Base-by-base conservation (phyloP, 2,113 vertebrate species). In the Ailuropoda melanoleuca region DNA sequence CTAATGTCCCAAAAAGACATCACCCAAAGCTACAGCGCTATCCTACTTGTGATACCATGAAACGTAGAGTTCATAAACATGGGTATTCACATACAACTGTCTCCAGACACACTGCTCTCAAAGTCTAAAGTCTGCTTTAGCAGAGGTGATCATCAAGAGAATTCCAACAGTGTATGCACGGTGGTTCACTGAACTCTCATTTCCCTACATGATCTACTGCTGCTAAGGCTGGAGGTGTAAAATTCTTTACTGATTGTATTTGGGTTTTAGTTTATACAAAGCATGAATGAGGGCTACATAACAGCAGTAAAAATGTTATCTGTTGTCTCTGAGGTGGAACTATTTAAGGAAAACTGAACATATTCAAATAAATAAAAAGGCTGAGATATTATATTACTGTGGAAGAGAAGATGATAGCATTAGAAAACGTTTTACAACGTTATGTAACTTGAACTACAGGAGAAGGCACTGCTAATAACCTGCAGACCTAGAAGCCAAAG, bases 281-380 rank as follows among this genome's bases (percentile, higher is more conserved):
- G 8, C 34, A 92, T n/a, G 9, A 82, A 43, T 56, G 17, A 96
- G n/a, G 62, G 60, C 55, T 94, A 89, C 29, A 8, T 50, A 95
- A 85, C 3, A 89, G 31, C 12, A 94, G 85, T 34, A 87, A 94
- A 96, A 97, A 64, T 62, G 9, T 46, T 23, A 89, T 55, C 75
- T 11, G 3, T 14, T 70, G 24, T 70, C 15, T 75, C 12, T 56
- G 31, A 93, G 53, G 34, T 48, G 78, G 19, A 91, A 60, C 10
- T 78, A 2, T 43, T 81, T 58, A 92, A 86, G 31, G 26, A 97
- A 85, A 90, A 87, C 0, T 37, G 7, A 92, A 88, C 58, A 92
- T 62, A 90, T 13, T 90, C 68, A 81, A 80, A 88, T 46, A 70
- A 95, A 95, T 29, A 26, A 91, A 90, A 84, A 92, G 31, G 8